Conservation (phyloP, 2,888 invertebrate species). For the Leptodirus hochenwartii region DNA sequence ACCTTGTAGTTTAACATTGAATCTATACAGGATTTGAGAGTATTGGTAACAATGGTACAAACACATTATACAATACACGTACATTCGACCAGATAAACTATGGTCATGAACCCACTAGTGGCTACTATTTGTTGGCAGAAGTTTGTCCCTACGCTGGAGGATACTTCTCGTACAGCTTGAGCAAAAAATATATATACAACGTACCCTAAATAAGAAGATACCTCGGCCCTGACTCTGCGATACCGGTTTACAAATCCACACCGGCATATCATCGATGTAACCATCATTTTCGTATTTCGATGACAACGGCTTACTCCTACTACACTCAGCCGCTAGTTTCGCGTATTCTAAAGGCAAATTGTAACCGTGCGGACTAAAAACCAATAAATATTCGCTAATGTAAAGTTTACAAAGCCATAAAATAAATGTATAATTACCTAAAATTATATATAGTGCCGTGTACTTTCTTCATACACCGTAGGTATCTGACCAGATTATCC, state of each 20-base stretch:
- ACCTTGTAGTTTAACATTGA: too few species aligned
- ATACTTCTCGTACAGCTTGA: too few species aligned
- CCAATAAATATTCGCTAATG: conserved; percentile 3
- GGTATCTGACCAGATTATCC: conserved; percentile 57
- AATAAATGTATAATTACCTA: conserved; percentile 37
- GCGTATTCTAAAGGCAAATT: conserved; percentile 73
- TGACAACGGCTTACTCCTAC: conserved; percentile 25
- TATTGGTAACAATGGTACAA: too few species aligned
- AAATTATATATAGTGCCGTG: conserved; percentile 71
- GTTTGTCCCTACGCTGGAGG: too few species aligned
- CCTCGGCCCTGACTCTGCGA: conserved; percentile 72
- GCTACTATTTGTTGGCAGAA: too few species aligned
- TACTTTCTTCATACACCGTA: conserved; percentile 64
- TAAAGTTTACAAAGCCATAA: too few species aligned
- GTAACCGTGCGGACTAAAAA: conserved; percentile 54
- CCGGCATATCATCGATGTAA: conserved; percentile 28
- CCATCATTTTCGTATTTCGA: conserved; percentile 27
- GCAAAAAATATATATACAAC: too few species aligned
- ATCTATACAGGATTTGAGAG: too few species aligned
- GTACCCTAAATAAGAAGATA: conserved; percentile 65
- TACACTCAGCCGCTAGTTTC: conserved; percentile 64
- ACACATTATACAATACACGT: too few species aligned
- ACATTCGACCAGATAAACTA: too few species aligned
- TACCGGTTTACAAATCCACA: conserved; percentile 84
- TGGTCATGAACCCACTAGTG: too few species aligned